Evolutionary conservation across 2,888 invertebrate genomes (phyloP).

Genomic region (Leucozona laternaria): DNA sequence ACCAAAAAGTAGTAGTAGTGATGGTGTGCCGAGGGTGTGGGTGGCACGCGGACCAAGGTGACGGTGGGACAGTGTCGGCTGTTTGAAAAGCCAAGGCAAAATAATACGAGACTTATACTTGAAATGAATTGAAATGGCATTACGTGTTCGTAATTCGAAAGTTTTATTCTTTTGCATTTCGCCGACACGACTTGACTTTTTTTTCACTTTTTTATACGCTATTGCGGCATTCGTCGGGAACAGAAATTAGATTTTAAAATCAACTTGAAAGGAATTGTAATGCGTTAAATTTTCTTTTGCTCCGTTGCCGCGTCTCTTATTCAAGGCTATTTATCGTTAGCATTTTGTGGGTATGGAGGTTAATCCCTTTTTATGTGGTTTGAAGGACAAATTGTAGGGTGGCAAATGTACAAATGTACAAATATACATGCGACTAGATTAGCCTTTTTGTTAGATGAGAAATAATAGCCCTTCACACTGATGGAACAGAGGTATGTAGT

Average conservation of each 20-base stretch:
- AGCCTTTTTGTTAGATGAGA: conserved; percentile 20
- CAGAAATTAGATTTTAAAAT: conserved; percentile 73
- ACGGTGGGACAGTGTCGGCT: neutral
- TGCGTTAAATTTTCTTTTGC: conserved; percentile 55
- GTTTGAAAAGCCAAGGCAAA: conserved; percentile 30
- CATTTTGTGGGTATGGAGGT: conserved; percentile 7
- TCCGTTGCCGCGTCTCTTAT: neutral
- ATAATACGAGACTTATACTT: conserved; percentile 64
- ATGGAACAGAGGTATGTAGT: neutral
- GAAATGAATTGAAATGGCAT: conserved; percentile 73
- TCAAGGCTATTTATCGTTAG: conserved; percentile 34
- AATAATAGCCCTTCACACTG: neutral
- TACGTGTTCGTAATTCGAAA: conserved; percentile 71
- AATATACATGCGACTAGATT: conserved; percentile 39
- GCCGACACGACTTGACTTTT: conserved; percentile 17
- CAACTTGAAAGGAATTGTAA: conserved; percentile 74
- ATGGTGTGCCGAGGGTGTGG: neutral
- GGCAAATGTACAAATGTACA: neutral
- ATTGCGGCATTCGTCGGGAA: conserved; percentile 27
- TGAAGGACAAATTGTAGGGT: conserved; percentile 49
- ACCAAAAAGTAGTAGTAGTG: neutral
- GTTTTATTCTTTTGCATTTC: conserved; percentile 58
- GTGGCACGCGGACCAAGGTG: neutral
- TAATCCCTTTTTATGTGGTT: conserved; percentile 64
- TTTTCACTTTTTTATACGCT: neutral